These are phyloP conservation scores for Scelioninae gen. 1 DNA, from an alignment of 2,888 invertebrate species.

Conservation along the genomic window DNA sequence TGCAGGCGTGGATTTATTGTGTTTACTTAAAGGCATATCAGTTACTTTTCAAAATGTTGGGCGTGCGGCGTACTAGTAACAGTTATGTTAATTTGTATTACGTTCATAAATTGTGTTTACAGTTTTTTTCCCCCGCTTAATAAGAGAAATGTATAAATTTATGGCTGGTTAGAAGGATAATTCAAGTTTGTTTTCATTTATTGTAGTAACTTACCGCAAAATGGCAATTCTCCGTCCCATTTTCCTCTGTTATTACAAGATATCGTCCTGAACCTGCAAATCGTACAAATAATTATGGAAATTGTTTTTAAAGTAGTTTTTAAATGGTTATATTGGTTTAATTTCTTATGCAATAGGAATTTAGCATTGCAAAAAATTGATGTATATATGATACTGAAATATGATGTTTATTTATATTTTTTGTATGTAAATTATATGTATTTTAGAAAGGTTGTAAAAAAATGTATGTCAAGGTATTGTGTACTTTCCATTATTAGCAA, in stretches of 20 bases:
- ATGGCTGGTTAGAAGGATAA: not conserved
- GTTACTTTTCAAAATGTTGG: slow-evolving; percentile 4
- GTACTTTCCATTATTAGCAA: not conserved
- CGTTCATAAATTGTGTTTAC: slow-evolving; percentile 3
- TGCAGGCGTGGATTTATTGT: slow-evolving; percentile 13
- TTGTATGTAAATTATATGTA: not conserved
- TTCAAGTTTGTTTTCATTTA: slow-evolving; percentile 3
- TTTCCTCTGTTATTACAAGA: slow-evolving; percentile 89
- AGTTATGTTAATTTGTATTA: not conserved
- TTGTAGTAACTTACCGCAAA: slow-evolving; percentile 89
- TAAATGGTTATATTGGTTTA: too few species aligned
- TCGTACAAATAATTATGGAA: slow-evolving; percentile 24
- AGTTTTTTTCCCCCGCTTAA: not conserved
- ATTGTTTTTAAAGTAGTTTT: not conserved
- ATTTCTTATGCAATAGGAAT: too few species aligned
- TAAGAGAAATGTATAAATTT: slow-evolving; percentile 12
- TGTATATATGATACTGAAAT: too few species aligned
- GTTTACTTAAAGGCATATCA: slow-evolving; percentile 16
- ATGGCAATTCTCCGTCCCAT: slow-evolving; percentile 93
- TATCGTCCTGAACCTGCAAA: slow-evolving; percentile 86
- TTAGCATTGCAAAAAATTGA: not conserved
- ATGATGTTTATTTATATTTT: too few species aligned
- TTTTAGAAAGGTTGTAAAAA: slow-evolving; percentile 27
- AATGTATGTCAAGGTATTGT: slow-evolving; percentile 32
- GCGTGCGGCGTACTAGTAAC: not conserved